Evolutionary conservation across 2,888 invertebrate species (phyloP).

Genomic region (Andricus quercusramuli): DNA sequence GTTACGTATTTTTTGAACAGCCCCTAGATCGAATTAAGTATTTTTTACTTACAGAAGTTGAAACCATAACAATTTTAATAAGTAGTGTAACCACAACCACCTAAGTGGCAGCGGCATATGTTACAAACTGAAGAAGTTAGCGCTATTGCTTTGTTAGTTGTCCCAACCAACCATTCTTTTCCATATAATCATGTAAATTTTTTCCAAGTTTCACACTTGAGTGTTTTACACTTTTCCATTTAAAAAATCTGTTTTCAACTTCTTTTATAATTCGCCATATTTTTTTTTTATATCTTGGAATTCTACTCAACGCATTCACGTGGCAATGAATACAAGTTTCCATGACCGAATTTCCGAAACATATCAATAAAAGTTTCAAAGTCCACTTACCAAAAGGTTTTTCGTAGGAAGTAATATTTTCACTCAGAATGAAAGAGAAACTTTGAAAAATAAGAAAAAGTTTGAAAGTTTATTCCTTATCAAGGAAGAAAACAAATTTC

Average conservation of each 20-base stretch:
- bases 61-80: no score
- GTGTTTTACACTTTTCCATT: neutral
- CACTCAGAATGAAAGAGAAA: constrained; percentile 12
- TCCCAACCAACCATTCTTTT: neutral
- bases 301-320: neutral
- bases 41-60: no score
- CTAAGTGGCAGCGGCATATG: no score
- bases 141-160: no score
- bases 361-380: constrained; percentile 53
- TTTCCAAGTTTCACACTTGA: neutral
- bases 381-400: constrained; percentile 45
- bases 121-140: no score
- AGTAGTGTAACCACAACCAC: no score
- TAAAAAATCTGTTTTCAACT: neutral
- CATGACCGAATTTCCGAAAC: constrained; percentile 67
- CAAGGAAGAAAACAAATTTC: constrained; percentile 10
- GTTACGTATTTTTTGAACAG: no score
- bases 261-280: neutral
- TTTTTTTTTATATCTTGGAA: neutral
- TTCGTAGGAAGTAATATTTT: constrained; percentile 45
- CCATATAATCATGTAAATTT: neutral
- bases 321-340: constrained; percentile 52
- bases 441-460: neutral
- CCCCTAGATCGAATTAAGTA: no score
- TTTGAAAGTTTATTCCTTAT: neutral